Base-by-base conservation (phyloP, 2,113 vertebrate genomes). In the Catharus fuscescens region DNA sequence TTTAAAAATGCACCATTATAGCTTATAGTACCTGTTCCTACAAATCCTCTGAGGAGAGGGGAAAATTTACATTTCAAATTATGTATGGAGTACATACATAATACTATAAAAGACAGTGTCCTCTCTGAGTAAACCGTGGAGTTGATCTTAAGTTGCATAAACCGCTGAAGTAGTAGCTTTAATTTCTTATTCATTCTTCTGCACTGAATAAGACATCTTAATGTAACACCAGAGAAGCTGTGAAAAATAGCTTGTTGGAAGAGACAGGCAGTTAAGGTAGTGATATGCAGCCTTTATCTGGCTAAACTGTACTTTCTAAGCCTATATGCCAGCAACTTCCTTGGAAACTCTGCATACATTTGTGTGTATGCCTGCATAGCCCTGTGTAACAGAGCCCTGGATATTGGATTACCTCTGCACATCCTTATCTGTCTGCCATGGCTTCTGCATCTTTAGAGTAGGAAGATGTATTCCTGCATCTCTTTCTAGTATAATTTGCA, bases 281-380 rank as follows among this genome's bases (percentile, higher is more conserved):
- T 56, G 53, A 93, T 38, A 60, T 67, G 32, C 34, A 92, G 56
- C 14, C 18, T 70, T 88, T 85, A 57, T 38, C 38, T 82, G 47
- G 32, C 32, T 66, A 87, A 77, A 82, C 6, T 65, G 11, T 57
- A 34, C 24, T 95, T 90, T 77, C 64, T 86, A 86, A 77, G 28
- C 14, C n/a, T 77, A 12, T 76, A 36, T 84, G 40, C 38, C 34
- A 70, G 44, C 32, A 20, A 24, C 47, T 80, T 93, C 77, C 67
- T 88, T 85, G 76, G 93, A 94, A 77, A 70, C 47, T 60, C 21
- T 61, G 91, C 69, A 86, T 62, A 62, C n/a, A 40, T 88, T 71
- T 83, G 56, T 59, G 38, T 54, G 29, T 26, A 47, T 20, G 44
- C 56, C 47, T 67, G 59, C 29, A 67, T 26, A 85, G 40, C 70